A percentile compares a stretch with the other conserved stretches of the same genome.
These are phyloP conservation scores for Doryteuthis pealeii DNA, from an alignment of 1,140 invertebrate species.

Conservation along the genomic window DNA sequence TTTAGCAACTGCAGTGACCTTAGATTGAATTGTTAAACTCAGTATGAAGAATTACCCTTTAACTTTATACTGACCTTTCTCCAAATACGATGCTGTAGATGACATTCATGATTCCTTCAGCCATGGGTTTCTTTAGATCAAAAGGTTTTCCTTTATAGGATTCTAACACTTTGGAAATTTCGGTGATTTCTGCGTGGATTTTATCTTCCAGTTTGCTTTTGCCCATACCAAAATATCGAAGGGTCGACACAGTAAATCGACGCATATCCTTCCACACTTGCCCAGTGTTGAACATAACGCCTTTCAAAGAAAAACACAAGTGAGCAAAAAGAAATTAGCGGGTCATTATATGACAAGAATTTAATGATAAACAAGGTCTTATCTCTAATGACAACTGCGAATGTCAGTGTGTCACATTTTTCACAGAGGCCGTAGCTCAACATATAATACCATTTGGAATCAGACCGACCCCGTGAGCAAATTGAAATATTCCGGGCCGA, in stretches of 20 bases:
- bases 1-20: too few relatives aligned
- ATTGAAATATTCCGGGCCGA: too few relatives aligned
- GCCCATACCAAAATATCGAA: conserved; percentile 79
- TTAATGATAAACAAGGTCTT: too few relatives aligned
- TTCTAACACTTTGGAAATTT: conserved; percentile 8
- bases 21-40: too few relatives aligned
- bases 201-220: conserved; percentile 28
- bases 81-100: conserved; percentile 33
- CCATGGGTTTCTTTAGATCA: conserved; percentile 18
- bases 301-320: conserved; percentile 54
- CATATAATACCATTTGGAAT: too few relatives aligned
- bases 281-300: conserved; percentile 88
- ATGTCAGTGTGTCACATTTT: too few relatives aligned
- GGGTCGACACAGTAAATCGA: conserved; percentile 82
- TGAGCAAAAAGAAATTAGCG: too few relatives aligned
- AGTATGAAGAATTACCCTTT: too few relatives aligned
- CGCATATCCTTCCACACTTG: conserved; percentile 89
- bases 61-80: conserved; percentile 22
- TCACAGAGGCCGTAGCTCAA: too few relatives aligned
- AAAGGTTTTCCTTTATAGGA: conserved; percentile 10
- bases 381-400: too few relatives aligned
- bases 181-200: conserved; percentile 26
- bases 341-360: too few relatives aligned
- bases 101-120: conserved; percentile 33
- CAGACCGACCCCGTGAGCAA: too few relatives aligned